These are phyloP conservation scores for Pseudoatta argentina DNA, from an alignment of 1,140 invertebrate genomes.

Conservation along the genomic window DNA sequence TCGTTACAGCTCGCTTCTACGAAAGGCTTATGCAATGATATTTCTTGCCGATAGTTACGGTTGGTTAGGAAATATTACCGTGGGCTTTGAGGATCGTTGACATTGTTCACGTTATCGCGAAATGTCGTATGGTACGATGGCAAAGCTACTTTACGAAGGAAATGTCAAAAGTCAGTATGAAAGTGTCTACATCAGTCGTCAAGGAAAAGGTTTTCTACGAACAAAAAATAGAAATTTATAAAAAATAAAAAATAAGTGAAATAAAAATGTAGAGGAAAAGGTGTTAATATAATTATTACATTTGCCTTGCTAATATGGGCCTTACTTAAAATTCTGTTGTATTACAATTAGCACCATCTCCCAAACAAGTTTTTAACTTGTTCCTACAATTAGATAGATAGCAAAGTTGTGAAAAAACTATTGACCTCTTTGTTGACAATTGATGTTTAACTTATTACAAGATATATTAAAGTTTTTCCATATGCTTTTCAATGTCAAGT, in stretches of 20 bases:
- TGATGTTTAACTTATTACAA: too few relatives aligned
- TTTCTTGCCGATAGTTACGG: constrained; percentile 54
- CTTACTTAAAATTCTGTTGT: too few relatives aligned
- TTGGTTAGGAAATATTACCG: constrained; percentile 37
- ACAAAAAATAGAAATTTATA: not conserved
- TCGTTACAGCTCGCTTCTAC: constrained; percentile 40
- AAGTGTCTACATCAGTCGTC: not conserved
- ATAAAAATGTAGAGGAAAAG: not conserved
- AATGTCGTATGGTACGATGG: constrained; percentile 17
- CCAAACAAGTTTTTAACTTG: too few relatives aligned
- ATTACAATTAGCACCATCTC: too few relatives aligned
- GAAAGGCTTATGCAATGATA: constrained; percentile 57
- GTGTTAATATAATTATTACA: too few relatives aligned
- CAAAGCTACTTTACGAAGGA: constrained; percentile 22
- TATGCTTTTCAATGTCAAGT: too few relatives aligned
- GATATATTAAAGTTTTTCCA: too few relatives aligned
- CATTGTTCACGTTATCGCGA: constrained; percentile 35
- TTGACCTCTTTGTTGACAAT: too few relatives aligned
- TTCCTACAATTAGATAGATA: too few relatives aligned
- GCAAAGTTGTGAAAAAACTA: too few relatives aligned
- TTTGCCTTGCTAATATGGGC: too few relatives aligned
- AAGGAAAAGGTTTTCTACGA: not conserved
- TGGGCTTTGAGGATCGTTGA: constrained; percentile 52
- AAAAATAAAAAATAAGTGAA: not conserved
- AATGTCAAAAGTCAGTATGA: not conserved